A percentile compares a stretch with the other conserved stretches of the same genome.
These are phyloP conservation scores for Gallinago jamesoni DNA, from an alignment of 2,113 vertebrate genomes.

Conservation along the genomic window DNA sequence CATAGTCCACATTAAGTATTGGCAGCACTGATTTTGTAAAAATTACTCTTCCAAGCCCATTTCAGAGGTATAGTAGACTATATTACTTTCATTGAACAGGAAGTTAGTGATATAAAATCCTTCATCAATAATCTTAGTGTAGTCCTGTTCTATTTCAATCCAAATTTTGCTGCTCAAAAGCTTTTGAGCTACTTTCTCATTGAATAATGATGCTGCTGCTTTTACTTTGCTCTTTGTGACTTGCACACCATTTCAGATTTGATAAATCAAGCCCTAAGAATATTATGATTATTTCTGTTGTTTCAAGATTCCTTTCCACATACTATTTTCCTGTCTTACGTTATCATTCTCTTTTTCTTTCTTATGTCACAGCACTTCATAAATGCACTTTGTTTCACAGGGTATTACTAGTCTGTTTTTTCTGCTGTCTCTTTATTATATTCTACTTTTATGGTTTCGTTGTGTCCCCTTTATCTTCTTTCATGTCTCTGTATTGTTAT, in stretches of 20 bases:
- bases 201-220: conserved; percentile 17
- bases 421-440: background rate
- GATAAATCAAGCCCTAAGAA: conserved; percentile 34
- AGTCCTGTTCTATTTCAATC: conserved; percentile 2
- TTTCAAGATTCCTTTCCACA: conserved; percentile 10
- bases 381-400: background rate
- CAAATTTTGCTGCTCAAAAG: conserved; percentile 26
- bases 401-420: background rate
- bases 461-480: background rate
- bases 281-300: conserved; percentile 5
- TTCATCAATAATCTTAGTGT: conserved; percentile 28
- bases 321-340: background rate
- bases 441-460: background rate
- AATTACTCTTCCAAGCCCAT: background rate
- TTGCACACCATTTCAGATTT: background rate
- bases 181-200: background rate
- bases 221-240: background rate
- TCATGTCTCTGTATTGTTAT: background rate
- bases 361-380: background rate
- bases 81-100: conserved; percentile 3
- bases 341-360: background rate
- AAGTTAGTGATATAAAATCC: conserved; percentile 21
- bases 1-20: background rate
- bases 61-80: background rate
- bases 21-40: background rate